Base-by-base conservation (phyloP, 1,140 invertebrate species). In the Ceratosolen fusciceps region DNA sequence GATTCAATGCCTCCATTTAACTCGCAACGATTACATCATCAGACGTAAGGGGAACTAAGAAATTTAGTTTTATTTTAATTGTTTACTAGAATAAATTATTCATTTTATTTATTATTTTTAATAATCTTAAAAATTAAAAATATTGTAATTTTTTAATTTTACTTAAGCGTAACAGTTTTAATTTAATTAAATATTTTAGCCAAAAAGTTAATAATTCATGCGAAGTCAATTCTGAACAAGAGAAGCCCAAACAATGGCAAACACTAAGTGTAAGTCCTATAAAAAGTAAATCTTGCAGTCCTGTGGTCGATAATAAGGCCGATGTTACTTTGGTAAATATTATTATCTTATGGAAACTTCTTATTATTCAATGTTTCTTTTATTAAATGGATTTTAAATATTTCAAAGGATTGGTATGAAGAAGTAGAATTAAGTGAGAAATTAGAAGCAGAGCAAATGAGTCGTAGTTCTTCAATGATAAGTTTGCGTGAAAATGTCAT, bases 401-500 rank as follows among this genome's bases (percentile, higher is more conserved):
- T 80, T 60, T 78, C 65, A 21, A 76, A 91, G 90, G 91, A 92
- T 85, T 92, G 92, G 92, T 91, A 89, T 78, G 91, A 92, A 84
- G 92, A 92, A 85, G 91, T 92, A 74, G 91, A 92, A 85, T 77
- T 91, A 37, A 87, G 87, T 77, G 89, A 91, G 73, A 86, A 86
- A 79, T 79, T 91, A 39, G 89, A 91, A 84, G 87, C 87, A 43
- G 92, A 92, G 85, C 86, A 87, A 75, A 84, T 90, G 49, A 92
- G 91, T 82, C 91, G 91, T 74, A 92, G 92, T 79, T 92, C 92
- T 0, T 93, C 92, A 16, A 86, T 92, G 29, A 83, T 89, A 34
- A 93, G 92, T 87, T 88, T 92, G 73, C 87, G 89, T 26, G 91
- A 92, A 80, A 89, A 87, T 81, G 84, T 83, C 74, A 90, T 84